Conservation (phyloP, 2,888 invertebrate species). For the Papilio gigon region DNA sequence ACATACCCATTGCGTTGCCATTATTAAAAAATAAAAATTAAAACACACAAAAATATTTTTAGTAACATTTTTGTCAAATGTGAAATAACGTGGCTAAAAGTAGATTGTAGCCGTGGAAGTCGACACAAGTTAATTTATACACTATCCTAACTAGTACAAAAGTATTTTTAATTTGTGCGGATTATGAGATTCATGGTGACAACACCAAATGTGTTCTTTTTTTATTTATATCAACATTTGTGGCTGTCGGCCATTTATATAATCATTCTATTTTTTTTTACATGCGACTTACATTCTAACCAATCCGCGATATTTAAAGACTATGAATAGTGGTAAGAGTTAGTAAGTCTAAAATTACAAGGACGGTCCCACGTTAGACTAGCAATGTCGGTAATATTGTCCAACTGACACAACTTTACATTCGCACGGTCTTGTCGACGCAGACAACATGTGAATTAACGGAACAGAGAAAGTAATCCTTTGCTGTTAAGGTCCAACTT, state of each 20-base stretch:
- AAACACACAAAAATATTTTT: slow-evolving; percentile 30
- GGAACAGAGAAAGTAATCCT: slow-evolving; percentile 6
- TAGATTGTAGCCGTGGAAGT: not conserved
- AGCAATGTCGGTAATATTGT: slow-evolving; percentile 47
- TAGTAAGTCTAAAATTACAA: slow-evolving; percentile 50
- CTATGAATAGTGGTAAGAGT: slow-evolving; percentile 48
- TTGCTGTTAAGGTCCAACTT: slow-evolving; percentile 16
- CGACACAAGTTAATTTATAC: slow-evolving; percentile 20
- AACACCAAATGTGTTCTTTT: slow-evolving; percentile 2
- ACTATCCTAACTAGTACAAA: slow-evolving; percentile 22
- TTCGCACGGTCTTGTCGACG: no score
- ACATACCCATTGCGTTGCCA: slow-evolving; percentile 27
- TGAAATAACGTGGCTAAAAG: not conserved
- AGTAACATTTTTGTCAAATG: slow-evolving; percentile 18
- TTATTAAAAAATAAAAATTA: slow-evolving; percentile 31
- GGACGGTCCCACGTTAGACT: slow-evolving; percentile 54
- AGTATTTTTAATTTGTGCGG: slow-evolving; percentile 29
- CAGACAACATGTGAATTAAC: not conserved
- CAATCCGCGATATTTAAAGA: slow-evolving; percentile 50
- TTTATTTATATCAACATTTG: not conserved
- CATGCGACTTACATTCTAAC: slow-evolving; percentile 42
- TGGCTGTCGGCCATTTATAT: slow-evolving; percentile 8
- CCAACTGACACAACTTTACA: slow-evolving; percentile 39
- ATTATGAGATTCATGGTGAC: slow-evolving; percentile 29
- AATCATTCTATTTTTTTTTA: slow-evolving; percentile 26